These are phyloP conservation scores for Rhagonycha fulva DNA, from an alignment of 2,888 invertebrate genomes.

Conservation along the genomic window DNA sequence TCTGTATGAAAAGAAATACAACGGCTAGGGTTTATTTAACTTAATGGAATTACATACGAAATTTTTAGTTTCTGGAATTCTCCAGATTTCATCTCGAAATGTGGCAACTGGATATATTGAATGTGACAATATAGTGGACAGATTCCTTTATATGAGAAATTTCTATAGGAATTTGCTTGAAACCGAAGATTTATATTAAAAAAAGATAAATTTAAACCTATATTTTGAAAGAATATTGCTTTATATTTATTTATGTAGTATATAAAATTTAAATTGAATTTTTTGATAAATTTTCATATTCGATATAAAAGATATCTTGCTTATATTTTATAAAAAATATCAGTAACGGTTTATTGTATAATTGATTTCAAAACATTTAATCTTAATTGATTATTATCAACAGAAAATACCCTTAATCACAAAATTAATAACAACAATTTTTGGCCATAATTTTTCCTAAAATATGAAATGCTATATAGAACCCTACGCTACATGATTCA, in stretches of 20 bases:
- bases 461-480: constrained; percentile 39
- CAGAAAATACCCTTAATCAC: neutral
- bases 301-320: neutral
- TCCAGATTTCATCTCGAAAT: constrained; percentile 23
- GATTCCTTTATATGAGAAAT: constrained; percentile 30
- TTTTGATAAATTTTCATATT: neutral
- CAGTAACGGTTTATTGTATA: neutral
- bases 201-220: neutral
- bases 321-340: neutral
- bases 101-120: constrained; percentile 36
- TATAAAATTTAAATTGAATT: neutral
- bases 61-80: constrained; percentile 28
- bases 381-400: neutral
- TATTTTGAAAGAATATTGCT: neutral
- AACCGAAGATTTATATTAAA: constrained; percentile 17
- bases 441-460: constrained; percentile 32
- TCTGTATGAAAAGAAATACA: constrained; percentile 10
- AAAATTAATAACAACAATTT: constrained; percentile 14
- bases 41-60: constrained; percentile 22
- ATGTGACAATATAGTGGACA: constrained; percentile 37
- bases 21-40: constrained; percentile 18
- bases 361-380: neutral
- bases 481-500: constrained; percentile 47
- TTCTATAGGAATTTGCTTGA: constrained; percentile 17
- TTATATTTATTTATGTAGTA: neutral